Evolutionary conservation across 92 coral and sea anemone species (phyloP), one percentile per base, ranked within the genome.

Genomic region (Actinernus sp.): DNA sequence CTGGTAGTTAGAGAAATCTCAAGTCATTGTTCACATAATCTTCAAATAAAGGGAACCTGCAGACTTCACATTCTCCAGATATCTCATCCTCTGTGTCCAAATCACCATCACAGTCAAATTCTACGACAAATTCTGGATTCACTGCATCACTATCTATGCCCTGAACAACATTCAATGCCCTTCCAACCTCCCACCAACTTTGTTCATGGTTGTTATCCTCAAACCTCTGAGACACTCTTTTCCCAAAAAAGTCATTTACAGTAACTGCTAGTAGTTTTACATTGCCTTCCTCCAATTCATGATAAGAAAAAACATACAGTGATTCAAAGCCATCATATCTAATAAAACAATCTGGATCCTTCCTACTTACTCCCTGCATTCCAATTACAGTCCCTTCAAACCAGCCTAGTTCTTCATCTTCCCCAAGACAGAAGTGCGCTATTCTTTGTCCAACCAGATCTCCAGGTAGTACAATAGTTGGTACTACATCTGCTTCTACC

Each of bases 361-460:
- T 46, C 63, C 45, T 56, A 56, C 24, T 56, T 1, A 41, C 60
- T 28, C 61, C 38, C 6, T 55, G 61, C 24, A 55, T 55, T 30
- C 61, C 61, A 55, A 55, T 43, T 26, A 55, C 61, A 30, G 41
- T 55, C 26, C 61, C 41, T n/a, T 56, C 45, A 56, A 56, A 56
- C n/a, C 63, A 65, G 31, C n/a, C n/a, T n/a, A n/a, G n/a, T n/a
- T n/a, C n/a, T n/a, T n/a, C n/a, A n/a, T n/a, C 73, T 49, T 74
- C 82, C 34, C 49, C 82, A 32, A 46, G 34, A 74, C 58, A 74
- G 31, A 63, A 63, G 58, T 74, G 81, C 44, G 55, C 27, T 41
- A 74, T 64, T 63, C 43, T 64, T 49, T 74, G 62, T 34, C 81
- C 81, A 31, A 74, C 49, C 55, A 74, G 73, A 43, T 62, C 74